These are phyloP conservation scores for Aurelia sp. DNA, from an alignment of 30 jellyfish, hydroid and myxozoan species.

Conservation along the genomic window DNA sequence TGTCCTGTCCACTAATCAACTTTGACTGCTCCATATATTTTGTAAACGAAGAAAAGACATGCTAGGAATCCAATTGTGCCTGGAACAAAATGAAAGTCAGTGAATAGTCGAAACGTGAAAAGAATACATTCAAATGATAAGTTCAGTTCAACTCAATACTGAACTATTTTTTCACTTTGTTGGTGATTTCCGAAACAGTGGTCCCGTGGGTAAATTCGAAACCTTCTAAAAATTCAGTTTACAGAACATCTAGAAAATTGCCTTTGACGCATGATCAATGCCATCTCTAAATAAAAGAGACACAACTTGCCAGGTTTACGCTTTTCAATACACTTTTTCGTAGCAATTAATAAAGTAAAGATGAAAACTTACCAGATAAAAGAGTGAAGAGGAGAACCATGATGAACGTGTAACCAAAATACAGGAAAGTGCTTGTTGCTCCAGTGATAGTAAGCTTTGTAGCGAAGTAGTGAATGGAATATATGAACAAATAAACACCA, in stretches of 20 bases:
- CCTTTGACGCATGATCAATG: too few relatives aligned
- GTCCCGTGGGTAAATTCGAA: too few relatives aligned
- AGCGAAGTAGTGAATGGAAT: constrained; percentile 88
- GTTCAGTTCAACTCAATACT: neutral
- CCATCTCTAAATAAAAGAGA: too few relatives aligned
- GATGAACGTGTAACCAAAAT: constrained; percentile 93
- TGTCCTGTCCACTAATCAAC: constrained; percentile 63
- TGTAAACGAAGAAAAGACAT: constrained; percentile 85
- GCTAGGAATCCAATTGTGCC: constrained; percentile 98
- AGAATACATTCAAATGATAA: neutral
- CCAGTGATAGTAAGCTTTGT: constrained; percentile 88
- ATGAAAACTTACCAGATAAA: constrained; percentile 73
- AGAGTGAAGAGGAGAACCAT: constrained; percentile 92
- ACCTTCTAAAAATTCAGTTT: too few relatives aligned
- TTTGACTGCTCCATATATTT: constrained; percentile 96
- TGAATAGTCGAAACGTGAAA: neutral
- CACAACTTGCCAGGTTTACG: too few relatives aligned
- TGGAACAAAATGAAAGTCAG: constrained; percentile 9
- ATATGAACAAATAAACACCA: constrained; percentile 88
- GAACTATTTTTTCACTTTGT: too few relatives aligned
- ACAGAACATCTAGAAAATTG: too few relatives aligned
- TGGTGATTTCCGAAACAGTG: too few relatives aligned
- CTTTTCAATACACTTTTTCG: too few relatives aligned
- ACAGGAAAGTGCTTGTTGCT: constrained; percentile 87
- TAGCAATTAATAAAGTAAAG: too few relatives aligned